Evolutionary conservation across 2,797 vertebrate species (phyloP), one percentile per base, ranked within the genome.

Genomic region (Sebastiscus albofasciatus): DNA sequence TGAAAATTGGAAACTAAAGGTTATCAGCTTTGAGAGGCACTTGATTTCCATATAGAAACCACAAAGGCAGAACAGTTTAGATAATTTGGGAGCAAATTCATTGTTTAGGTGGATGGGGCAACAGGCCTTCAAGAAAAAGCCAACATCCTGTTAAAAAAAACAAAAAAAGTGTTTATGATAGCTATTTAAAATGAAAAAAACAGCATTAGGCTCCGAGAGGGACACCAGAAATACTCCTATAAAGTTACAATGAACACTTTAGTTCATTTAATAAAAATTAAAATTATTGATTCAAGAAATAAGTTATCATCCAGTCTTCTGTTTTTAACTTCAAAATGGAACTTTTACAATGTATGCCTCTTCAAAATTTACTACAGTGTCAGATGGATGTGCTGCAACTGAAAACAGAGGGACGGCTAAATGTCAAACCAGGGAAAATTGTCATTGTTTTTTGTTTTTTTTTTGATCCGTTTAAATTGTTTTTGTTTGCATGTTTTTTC

Each of bases 141-240:
- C 56, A 75, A 67, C 65, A 79, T 77, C 62, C 81, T 86, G 77
- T 80, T 68, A 56, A 55, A 75, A 73, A n/a, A n/a, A 13, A n/a
- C 0, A 8, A 56, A 55, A 74, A 72, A n/a, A 13, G 11, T 1
- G 12, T 49, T 5, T 29, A 6, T 34, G 4, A 49, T 2, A 24
- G 46, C 9, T 22, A n/a, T 49, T 77, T 69, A 68, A 67, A n/a
- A 67, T 27, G 4, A 56, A 64, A 68, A 68, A 68, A 66, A n/a
- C 24, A 58, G 36, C 31, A 62, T 62, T 24, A 29, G 42, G 22
- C 14, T 61, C 36, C 20, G 10, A 58, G 24, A 79, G 2, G 6
- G 49, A 73, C 14, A 66, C 29, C 56, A 80, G 33, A 79, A 59
- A 42, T 27, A 67, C 11, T 39, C 14, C n/a, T 26, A 14, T 36